Evolutionary conservation across 2,797 vertebrate species (phyloP).

Genomic region (Enteromius viviparus): DNA sequence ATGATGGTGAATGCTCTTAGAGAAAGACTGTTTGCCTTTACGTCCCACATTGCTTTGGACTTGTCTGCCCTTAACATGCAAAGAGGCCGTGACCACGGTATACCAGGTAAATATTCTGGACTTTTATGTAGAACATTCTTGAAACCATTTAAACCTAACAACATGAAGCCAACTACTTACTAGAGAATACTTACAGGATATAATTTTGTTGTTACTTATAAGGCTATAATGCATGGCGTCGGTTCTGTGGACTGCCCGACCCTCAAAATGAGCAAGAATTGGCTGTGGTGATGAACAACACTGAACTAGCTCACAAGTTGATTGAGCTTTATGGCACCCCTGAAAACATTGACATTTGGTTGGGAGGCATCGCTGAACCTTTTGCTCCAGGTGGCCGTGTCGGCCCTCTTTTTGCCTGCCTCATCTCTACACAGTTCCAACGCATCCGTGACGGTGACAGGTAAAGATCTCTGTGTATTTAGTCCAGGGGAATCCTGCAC

Average conservation of each 20-base stretch:
- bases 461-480: slow-evolving; percentile 64
- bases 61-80: slow-evolving; percentile 90
- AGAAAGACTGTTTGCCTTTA: slow-evolving; percentile 76
- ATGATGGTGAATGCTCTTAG: slow-evolving; percentile 79
- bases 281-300: slow-evolving; percentile 75
- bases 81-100: slow-evolving; percentile 83
- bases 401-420: slow-evolving; percentile 86
- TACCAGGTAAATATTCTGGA: slow-evolving; percentile 76
- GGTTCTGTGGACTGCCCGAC: slow-evolving; percentile 82
- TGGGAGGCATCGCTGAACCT: slow-evolving; percentile 85
- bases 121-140: no score
- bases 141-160: background rate
- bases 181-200: background rate
- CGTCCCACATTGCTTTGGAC: slow-evolving; percentile 78
- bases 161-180: background rate
- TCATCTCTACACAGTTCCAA: slow-evolving; percentile 86
- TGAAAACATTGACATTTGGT: slow-evolving; percentile 89
- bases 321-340: slow-evolving; percentile 81
- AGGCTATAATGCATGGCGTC: slow-evolving; percentile 90
- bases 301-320: slow-evolving; percentile 73
- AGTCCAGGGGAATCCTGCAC: background rate
- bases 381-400: slow-evolving; percentile 79
- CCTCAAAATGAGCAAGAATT: slow-evolving; percentile 76
- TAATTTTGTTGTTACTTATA: background rate
- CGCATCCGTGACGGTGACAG: slow-evolving; percentile 86